phyloP scores from a whole-genome alignment of 2,113 vertebrate species.

The Saimiri boliviensis region DNA sequence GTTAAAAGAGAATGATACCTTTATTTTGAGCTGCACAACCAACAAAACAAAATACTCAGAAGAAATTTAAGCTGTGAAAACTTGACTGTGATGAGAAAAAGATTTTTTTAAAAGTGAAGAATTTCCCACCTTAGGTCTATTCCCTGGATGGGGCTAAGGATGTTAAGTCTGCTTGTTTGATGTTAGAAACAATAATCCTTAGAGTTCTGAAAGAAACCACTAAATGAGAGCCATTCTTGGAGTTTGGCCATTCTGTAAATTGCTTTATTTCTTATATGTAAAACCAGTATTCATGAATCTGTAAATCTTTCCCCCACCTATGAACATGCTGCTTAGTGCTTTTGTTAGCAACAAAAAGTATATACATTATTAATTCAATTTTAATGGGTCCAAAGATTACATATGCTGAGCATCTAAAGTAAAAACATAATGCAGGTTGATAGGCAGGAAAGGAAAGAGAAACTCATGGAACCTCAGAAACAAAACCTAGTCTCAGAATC shows the following conservation, averaged over 20 bases:
- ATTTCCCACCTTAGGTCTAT: slow-evolving; percentile 29
- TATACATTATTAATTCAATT: slow-evolving; percentile 29
- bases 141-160: not conserved
- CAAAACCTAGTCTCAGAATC: slow-evolving; percentile 43
- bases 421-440: slow-evolving; percentile 46
- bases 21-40: slow-evolving; percentile 43
- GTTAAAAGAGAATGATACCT: slow-evolving; percentile 54
- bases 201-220: slow-evolving; percentile 36
- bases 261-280: slow-evolving; percentile 21
- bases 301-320: not conserved
- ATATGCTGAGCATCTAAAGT: slow-evolving; percentile 59
- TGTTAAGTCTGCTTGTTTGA: slow-evolving; percentile 50
- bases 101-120: not conserved
- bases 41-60: slow-evolving; percentile 48
- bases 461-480: slow-evolving; percentile 3
- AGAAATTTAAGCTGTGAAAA: slow-evolving; percentile 56
- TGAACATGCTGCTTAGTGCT: slow-evolving; percentile 21
- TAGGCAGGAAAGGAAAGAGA: slow-evolving; percentile 47
- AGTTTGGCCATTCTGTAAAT: slow-evolving; percentile 37
- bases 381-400: slow-evolving; percentile 24
- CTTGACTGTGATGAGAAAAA: slow-evolving; percentile 32
- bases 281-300: slow-evolving; percentile 32
- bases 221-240: not conserved
- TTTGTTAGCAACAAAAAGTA: slow-evolving; percentile 47
- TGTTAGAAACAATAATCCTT: slow-evolving; percentile 38